phyloP scores from a whole-genome alignment of 2,888 invertebrate species.

The Stenoptilia bipunctidactyla region DNA sequence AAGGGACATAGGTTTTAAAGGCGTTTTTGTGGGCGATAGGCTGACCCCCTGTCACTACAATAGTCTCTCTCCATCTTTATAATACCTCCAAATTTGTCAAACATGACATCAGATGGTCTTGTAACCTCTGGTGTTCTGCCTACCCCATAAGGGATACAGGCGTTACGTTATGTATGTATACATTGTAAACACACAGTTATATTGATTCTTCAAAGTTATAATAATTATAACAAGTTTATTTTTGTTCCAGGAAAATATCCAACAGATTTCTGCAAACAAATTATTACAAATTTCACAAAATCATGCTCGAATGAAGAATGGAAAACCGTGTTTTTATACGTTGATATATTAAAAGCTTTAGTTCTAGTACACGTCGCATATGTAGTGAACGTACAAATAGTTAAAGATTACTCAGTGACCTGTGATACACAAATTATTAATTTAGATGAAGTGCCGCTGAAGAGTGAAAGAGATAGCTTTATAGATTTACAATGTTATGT shows the following conservation, averaged over 20 bases:
- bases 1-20: too few species aligned
- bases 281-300: slow-evolving; percentile 46
- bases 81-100: too few species aligned
- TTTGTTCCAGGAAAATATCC: slow-evolving; percentile 52
- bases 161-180: too few species aligned
- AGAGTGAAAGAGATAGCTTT: slow-evolving; percentile 34
- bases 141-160: too few species aligned
- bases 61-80: too few species aligned
- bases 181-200: too few species aligned
- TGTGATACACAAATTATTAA: slow-evolving; percentile 51
- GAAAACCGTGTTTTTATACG: slow-evolving; percentile 42
- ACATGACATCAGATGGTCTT: too few species aligned
- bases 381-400: slow-evolving; percentile 60
- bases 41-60: too few species aligned
- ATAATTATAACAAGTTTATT: not conserved
- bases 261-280: slow-evolving; percentile 38
- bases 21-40: too few species aligned
- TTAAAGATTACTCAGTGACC: slow-evolving; percentile 42
- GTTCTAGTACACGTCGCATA: slow-evolving; percentile 48
- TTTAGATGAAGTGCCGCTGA: slow-evolving; percentile 47
- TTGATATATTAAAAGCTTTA: slow-evolving; percentile 47
- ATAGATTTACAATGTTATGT: slow-evolving; percentile 73
- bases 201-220: not conserved
- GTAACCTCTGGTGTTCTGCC: too few species aligned
- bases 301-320: slow-evolving; percentile 43